Percentiles rank a stretch among this genome's conserved stretches.
These are phyloP conservation scores for Drosophila watanabei DNA, from an alignment of 1,140 invertebrate species.

Conservation along the genomic window DNA sequence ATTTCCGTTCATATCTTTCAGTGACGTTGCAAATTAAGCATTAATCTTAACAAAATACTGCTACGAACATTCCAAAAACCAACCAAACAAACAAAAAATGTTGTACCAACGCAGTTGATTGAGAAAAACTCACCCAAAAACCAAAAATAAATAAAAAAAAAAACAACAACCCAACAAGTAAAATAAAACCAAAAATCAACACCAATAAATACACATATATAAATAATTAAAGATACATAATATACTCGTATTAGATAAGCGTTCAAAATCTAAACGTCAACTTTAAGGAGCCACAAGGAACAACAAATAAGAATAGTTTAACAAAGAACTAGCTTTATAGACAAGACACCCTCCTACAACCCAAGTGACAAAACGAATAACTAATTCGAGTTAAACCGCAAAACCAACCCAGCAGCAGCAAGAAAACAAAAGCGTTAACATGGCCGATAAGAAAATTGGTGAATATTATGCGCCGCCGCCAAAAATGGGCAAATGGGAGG, in stretches of 20 bases:
- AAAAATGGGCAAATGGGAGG: constrained; percentile 93
- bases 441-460: constrained; percentile 91
- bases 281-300: constrained; percentile 58
- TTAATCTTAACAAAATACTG: constrained; percentile 71
- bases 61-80: constrained; percentile 66
- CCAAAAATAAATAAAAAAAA: constrained; percentile 57
- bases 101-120: constrained; percentile 85
- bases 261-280: constrained; percentile 55
- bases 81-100: constrained; percentile 61
- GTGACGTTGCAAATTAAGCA: constrained; percentile 64
- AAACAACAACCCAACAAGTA: constrained; percentile 39
- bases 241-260: constrained; percentile 66
- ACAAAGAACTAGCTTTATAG: constrained; percentile 56
- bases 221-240: constrained; percentile 55
- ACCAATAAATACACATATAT: constrained; percentile 60
- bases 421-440: constrained; percentile 77
- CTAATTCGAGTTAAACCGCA: constrained; percentile 34
- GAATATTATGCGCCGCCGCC: constrained; percentile 92
- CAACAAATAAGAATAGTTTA: constrained; percentile 55
- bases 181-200: constrained; percentile 29
- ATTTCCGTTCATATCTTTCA: constrained; percentile 52
- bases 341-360: constrained; percentile 54
- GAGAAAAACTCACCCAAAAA: constrained; percentile 68
- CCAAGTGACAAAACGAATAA: constrained; percentile 50
- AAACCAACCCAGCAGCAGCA: constrained; percentile 20